Evolutionary conservation across 2,113 vertebrate species (phyloP).

Genomic region (Mustelus asterias): DNA sequence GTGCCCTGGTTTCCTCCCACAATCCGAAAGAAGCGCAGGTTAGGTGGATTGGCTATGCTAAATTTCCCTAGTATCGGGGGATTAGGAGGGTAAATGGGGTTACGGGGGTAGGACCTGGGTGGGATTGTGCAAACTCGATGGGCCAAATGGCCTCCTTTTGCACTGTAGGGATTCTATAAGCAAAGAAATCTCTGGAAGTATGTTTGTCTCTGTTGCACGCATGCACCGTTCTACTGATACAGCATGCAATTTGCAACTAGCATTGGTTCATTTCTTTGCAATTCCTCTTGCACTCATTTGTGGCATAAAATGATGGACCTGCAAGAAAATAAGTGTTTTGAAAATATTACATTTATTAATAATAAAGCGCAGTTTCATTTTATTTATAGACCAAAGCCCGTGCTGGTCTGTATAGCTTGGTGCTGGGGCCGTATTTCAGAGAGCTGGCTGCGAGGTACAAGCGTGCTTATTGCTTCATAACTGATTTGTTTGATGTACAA

Average conservation of each 20-base stretch:
- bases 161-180: too few relatives aligned
- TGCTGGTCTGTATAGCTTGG: not conserved
- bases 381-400: not conserved
- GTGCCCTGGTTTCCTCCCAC: too few relatives aligned
- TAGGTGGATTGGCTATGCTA: too few relatives aligned
- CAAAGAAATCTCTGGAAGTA: not conserved
- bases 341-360: slow-evolving; percentile 17
- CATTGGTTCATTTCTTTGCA: not conserved
- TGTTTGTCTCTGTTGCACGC: not conserved
- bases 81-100: too few relatives aligned
- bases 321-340: not conserved
- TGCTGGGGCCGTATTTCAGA: not conserved
- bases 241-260: not conserved
- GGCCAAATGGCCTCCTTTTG: too few relatives aligned
- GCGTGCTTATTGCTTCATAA: not conserved
- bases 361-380: not conserved
- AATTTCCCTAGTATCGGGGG: too few relatives aligned
- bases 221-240: not conserved
- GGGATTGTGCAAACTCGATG: too few relatives aligned
- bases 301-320: not conserved
- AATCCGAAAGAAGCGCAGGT: too few relatives aligned
- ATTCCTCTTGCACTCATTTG: not conserved
- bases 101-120: too few relatives aligned
- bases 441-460: not conserved
- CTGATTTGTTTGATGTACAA: not conserved